Evolutionary conservation across 2,888 invertebrate species (phyloP).

Genomic region (Lasius platythorax): DNA sequence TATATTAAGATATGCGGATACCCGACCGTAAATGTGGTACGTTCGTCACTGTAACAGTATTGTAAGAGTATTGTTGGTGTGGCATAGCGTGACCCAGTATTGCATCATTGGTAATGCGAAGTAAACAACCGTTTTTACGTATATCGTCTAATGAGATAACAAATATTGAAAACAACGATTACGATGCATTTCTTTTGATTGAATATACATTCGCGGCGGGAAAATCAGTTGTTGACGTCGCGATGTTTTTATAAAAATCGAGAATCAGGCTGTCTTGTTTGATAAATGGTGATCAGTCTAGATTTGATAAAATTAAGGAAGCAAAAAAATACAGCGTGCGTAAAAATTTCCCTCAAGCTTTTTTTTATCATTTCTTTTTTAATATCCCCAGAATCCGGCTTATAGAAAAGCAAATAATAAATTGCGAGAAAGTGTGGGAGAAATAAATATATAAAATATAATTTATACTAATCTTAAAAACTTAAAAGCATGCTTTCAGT

Average conservation of each 20-base stretch:
- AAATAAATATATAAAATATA: no score
- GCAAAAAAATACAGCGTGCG: neutral
- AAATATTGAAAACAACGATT: slow-evolving; percentile 64
- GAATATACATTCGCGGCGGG: neutral
- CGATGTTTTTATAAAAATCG: neutral
- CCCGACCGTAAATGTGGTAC: slow-evolving; percentile 9
- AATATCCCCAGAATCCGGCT: no score
- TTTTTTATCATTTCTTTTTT: no score
- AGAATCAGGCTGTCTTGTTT: neutral
- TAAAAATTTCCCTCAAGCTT: no score
- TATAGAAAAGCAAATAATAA: no score
- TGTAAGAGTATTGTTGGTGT: slow-evolving; percentile 28
- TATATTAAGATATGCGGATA: slow-evolving; percentile 31
- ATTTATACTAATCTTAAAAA: no score
- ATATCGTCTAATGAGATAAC: slow-evolving; percentile 62
- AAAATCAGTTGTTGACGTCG: slow-evolving; percentile 3
- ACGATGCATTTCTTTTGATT: slow-evolving; percentile 35
- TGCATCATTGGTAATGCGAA: slow-evolving; percentile 57
- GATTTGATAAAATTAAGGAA: slow-evolving; percentile 3
- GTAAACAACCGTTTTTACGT: slow-evolving; percentile 66
- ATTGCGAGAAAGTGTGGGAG: no score
- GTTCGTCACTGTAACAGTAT: slow-evolving; percentile 4
- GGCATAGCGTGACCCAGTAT: slow-evolving; percentile 57
- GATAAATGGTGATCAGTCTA: neutral
- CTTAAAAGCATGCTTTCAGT: neutral